Evolutionary conservation across 2,113 vertebrate species (phyloP), one percentile per base, ranked within the genome.

Genomic region (Elephas maximus): DNA sequence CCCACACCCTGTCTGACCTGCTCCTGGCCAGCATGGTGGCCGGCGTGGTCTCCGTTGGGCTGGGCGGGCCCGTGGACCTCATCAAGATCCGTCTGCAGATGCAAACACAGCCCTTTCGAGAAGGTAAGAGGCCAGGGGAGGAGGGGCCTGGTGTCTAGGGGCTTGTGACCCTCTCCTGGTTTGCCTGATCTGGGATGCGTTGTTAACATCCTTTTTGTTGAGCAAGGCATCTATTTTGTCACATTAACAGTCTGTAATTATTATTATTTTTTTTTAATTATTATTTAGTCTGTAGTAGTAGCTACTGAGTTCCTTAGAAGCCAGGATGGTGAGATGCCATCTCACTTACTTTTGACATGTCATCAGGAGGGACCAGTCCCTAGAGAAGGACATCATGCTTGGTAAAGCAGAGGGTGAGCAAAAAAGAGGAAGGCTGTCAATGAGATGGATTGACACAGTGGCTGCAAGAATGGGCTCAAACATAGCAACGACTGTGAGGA

Each of bases 51-150:
- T 99, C 99, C 0, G 99, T 99, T 2, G 98, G 99, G 21, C 97
- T 99, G 0, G 99, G 99, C 18, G 98, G 99, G 0, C 99, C 99
- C 0, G 99, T 99, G 94, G 99, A 99, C 60, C 98, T 99, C 96
- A 99, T 99, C 45, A 99, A 99, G 99, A 99, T 99, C 98, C 97
- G 99, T 86, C 99, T 99, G 2, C 99, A 99, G 97, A 99, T 99
- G 99, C 99, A 99, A 98, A 99, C 99, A 0, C 99, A 99, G 97
- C 94, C 98, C 0, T 96, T 99, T 78, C 78, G 69, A 0, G 78
- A 99, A 99, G 99, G 99, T 99, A 98, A 98, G 98, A 83, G 53
- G 45, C 1, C 8, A 0, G 41, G 21, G 73, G 14, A 41, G 3
- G 33, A 12, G 28, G 8, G n/a, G 48, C 37, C 28, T 69, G 26